Evolutionary conservation across 1,140 invertebrate species (phyloP), one percentile per base, ranked within the genome.

Genomic region (Bombyx mori): DNA sequence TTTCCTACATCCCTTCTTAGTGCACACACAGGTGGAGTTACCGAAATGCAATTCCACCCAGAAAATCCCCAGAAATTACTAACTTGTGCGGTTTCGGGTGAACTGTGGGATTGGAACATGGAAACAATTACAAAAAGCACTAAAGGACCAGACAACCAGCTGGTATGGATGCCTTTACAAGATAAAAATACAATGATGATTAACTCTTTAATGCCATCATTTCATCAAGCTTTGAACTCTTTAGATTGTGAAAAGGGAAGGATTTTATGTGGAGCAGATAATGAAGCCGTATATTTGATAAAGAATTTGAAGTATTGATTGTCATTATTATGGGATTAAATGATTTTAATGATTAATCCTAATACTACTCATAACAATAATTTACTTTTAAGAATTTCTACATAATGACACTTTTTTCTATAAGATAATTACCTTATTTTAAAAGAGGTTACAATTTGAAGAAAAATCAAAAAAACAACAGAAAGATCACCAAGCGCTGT

Each of bases 21-120:
- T 65, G 95, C 94, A 9, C 95, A 97, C 75, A 86, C 90, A 0
- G 92, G 91, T 56, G 84, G 93, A 44, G 92, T 97, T 8, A 92
- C 90, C 50, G 95, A 97, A 87, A 92, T 97, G 59, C 90, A 92
- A 47, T 97, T 97, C 69, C 95, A 97, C 82, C 93, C 92, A 7
- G 91, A 92, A 52, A 90, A 94, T 69, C 94, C 95, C 1, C 92
- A 96, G 54, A 94, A 95, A 86, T 71, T 97, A 1, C 93, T 96
- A 63, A 94, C 94, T 1, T 94, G 93, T 71, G 95, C 95, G 0
- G 84, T 91, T 48, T 92, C 91, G 62, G 96, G 96, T 3, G 93
- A 96, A 79, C 77, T 97, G 5, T 96, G 94, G 94, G 94, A 96
- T 72, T 97, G 96, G 96, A 92, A 94, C 56, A 84, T 85, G 70